These are phyloP conservation scores for Opisthograptis luteolata DNA, from an alignment of 2,888 invertebrate genomes.

Conservation along the genomic window DNA sequence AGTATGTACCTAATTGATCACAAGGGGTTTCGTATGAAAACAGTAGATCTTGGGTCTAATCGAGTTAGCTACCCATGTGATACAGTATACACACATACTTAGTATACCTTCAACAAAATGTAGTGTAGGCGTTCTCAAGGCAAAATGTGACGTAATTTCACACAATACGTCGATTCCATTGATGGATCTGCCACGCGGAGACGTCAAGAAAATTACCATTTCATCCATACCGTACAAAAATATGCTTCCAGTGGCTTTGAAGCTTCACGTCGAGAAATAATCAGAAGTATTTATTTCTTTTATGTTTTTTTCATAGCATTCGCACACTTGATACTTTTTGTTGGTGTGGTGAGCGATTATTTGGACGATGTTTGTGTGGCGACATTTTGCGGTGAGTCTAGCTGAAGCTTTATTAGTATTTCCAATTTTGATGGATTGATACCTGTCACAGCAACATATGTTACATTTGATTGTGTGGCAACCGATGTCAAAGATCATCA, in stretches of 20 bases:
- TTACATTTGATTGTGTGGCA: no score
- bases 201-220: slow-evolving; percentile 17
- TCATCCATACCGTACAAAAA: slow-evolving; percentile 1
- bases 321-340: not conserved
- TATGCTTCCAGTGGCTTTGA: slow-evolving; percentile 2
- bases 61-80: no score
- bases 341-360: not conserved
- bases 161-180: slow-evolving; percentile 15
- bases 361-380: not conserved
- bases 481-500: no score
- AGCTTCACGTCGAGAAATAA: not conserved
- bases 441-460: no score
- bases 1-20: no score
- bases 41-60: no score
- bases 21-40: no score
- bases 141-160: slow-evolving; percentile 12
- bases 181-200: slow-evolving; percentile 8
- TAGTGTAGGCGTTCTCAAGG: not conserved
- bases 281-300: not conserved
- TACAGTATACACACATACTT: not conserved
- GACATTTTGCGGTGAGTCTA: no score
- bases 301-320: not conserved
- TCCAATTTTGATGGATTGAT: no score
- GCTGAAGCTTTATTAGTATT: no score
- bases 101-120: not conserved